Conservation (phyloP, 1,140 invertebrate species). For the Arion vulgaris region DNA sequence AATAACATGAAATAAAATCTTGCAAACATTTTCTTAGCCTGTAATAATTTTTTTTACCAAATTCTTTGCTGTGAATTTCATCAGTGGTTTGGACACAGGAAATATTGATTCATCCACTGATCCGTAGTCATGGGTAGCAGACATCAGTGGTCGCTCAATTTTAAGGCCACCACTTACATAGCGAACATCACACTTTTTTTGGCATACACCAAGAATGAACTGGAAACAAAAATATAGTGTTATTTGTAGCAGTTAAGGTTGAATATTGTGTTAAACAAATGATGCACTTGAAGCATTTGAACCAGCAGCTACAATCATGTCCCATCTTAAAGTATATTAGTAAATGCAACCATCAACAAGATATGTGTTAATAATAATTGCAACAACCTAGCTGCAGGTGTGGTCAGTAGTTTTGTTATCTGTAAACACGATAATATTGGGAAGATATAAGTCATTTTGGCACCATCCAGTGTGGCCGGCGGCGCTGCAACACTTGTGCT, state of each 20-base stretch:
- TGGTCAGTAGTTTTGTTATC: too few relatives aligned
- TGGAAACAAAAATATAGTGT: background rate
- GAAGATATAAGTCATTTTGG: too few relatives aligned
- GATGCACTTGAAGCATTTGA: background rate
- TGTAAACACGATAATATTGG: too few relatives aligned
- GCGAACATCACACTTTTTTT: slow-evolving; percentile 20
- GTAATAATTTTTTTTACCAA: slow-evolving; percentile 75
- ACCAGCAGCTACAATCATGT: too few relatives aligned
- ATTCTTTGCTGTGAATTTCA: slow-evolving; percentile 82
- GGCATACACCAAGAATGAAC: slow-evolving; percentile 24
- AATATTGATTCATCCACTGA: slow-evolving; percentile 80
- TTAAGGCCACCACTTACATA: slow-evolving; percentile 43
- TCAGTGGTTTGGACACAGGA: slow-evolving; percentile 84
- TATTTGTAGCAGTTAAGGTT: background rate
- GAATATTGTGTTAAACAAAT: background rate
- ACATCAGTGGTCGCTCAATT: slow-evolving; percentile 76
- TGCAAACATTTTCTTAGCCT: too few relatives aligned
- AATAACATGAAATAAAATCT: too few relatives aligned
- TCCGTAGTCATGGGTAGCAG: slow-evolving; percentile 82
- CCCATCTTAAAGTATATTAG: too few relatives aligned
- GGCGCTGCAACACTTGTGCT: too few relatives aligned
- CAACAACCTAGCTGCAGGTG: too few relatives aligned
- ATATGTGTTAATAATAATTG: too few relatives aligned
- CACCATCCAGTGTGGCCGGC: too few relatives aligned
- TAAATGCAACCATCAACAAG: too few relatives aligned